These are phyloP conservation scores for Tarsius wallacei DNA, from an alignment of 2,797 vertebrate species.

Conservation along the genomic window DNA sequence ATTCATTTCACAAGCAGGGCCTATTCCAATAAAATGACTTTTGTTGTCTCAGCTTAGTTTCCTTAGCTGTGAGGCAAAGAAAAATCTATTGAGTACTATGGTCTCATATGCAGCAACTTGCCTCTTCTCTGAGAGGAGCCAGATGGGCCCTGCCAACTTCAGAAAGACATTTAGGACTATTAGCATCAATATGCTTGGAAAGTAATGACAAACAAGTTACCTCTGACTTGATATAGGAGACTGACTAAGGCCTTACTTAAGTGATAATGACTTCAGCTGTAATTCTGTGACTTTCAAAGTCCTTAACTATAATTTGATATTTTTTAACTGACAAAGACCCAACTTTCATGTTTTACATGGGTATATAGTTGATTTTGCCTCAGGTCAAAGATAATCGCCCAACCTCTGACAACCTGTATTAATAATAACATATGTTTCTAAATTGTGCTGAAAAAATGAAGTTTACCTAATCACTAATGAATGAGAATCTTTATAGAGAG, in stretches of 20 bases:
- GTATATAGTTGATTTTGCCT: background rate
- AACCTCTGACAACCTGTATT: background rate
- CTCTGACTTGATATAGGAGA: background rate
- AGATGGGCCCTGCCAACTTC: background rate
- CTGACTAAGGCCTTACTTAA: background rate
- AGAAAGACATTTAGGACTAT: constrained; percentile 13
- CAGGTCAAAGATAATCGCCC: background rate
- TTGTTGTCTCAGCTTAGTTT: constrained; percentile 58
- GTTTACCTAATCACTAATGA: background rate
- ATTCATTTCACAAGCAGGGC: constrained; percentile 70
- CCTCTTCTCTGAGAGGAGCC: constrained; percentile 15
- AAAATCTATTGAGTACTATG: background rate
- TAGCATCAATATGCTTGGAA: background rate
- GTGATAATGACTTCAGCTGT: background rate
- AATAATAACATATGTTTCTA: background rate
- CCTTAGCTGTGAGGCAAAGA: constrained; percentile 10
- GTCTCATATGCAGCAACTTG: background rate
- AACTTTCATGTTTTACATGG: background rate
- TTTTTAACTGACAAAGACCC: background rate
- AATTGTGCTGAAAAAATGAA: constrained; percentile 26
- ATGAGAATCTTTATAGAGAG: background rate
- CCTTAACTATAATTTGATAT: constrained; percentile 8
- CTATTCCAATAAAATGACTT: constrained; percentile 71
- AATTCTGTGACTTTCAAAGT: background rate
- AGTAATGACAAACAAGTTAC: background rate